Conservation (phyloP, 2,888 invertebrate species). For the Linyphia triangularis region DNA sequence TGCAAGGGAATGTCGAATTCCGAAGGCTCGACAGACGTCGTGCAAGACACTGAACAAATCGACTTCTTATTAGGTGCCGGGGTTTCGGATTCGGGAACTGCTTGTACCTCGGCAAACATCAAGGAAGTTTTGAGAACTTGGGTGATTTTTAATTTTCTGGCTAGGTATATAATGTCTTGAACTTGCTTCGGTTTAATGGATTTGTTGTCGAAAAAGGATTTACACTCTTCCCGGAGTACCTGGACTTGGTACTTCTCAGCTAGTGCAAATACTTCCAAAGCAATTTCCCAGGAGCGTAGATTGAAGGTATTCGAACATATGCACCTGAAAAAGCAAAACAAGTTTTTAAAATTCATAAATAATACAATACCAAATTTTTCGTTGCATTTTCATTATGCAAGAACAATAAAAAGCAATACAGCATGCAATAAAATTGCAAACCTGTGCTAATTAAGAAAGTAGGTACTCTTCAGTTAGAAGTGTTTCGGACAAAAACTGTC, state of each 20-base stretch:
- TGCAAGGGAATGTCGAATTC: background rate
- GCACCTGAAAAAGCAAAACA: background rate
- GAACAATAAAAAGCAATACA: too few relatives aligned
- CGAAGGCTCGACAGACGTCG: background rate
- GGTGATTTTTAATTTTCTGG: background rate
- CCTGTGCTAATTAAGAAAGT: too few relatives aligned
- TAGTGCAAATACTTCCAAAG: slow-evolving; percentile 8
- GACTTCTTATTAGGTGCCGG: too few relatives aligned
- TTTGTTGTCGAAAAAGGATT: background rate
- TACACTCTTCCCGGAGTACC: background rate
- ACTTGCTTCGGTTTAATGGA: background rate
- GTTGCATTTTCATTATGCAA: too few relatives aligned
- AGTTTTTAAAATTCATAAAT: background rate
- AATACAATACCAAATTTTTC: too few relatives aligned
- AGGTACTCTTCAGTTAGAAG: too few relatives aligned
- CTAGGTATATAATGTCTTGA: background rate
- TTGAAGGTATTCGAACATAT: background rate
- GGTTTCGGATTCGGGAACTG: background rate
- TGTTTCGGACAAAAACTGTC: too few relatives aligned
- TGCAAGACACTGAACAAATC: background rate
- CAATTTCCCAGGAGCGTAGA: background rate
- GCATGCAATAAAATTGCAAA: too few relatives aligned
- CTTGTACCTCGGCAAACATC: background rate
- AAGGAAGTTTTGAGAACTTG: background rate
- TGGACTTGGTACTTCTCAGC: background rate